A percentile compares a stretch with the other conserved stretches of the same genome.
Conservation (phyloP, 2,888 invertebrate genomes). For the Drosophila bunnanda region DNA sequence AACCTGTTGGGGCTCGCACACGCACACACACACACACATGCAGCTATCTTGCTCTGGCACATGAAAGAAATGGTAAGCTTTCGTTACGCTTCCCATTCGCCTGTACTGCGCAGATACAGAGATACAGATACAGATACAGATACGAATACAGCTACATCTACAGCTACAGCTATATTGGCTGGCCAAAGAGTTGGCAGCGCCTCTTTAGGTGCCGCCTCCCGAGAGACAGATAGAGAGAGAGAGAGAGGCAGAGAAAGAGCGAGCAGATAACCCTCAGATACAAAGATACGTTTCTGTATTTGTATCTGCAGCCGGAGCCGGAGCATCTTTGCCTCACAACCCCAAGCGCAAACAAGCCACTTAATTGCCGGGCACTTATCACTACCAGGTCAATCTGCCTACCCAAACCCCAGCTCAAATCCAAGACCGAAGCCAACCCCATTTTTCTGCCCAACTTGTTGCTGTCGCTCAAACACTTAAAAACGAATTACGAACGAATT, state of each 20-base stretch:
- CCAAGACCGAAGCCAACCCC: neutral
- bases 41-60: conserved; percentile 30
- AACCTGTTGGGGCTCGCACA: conserved; percentile 74
- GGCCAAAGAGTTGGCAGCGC: conserved; percentile 54
- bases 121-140: conserved; percentile 46
- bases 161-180: conserved; percentile 61
- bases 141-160: conserved; percentile 15
- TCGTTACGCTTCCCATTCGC: conserved; percentile 69
- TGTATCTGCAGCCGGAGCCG: neutral
- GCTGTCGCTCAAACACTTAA: conserved; percentile 62
- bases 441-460: conserved; percentile 56
- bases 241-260: conserved; percentile 19
- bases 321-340: conserved; percentile 10
- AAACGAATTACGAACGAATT: conserved; percentile 78
- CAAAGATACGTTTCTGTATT: neutral
- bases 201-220: conserved; percentile 54
- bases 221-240: conserved; percentile 22
- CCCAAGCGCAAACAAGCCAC: conserved; percentile 38
- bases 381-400: conserved; percentile 48
- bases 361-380: conserved; percentile 62
- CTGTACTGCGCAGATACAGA: conserved; percentile 79
- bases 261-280: conserved; percentile 7
- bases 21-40: conserved; percentile 19
- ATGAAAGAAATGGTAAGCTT: conserved; percentile 56
- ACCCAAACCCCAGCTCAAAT: conserved; percentile 1